Base-by-base conservation (phyloP, 2,797 vertebrate genomes). In the Natrix natrix region DNA sequence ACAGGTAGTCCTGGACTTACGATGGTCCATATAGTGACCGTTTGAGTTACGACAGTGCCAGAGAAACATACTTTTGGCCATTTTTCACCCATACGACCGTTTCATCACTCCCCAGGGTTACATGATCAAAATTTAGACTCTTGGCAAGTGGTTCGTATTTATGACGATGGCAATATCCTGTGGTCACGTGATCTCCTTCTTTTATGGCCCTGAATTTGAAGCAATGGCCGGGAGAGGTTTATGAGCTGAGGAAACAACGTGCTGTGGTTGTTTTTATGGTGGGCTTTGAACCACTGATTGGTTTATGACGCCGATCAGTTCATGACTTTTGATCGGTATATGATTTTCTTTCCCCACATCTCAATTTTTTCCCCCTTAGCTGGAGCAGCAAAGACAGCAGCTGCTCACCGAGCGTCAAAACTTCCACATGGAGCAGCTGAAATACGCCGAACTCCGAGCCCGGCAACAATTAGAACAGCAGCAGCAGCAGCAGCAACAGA, bases 401-500 rank as follows among this genome's bases (percentile, higher is more conserved):
- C 96, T 99, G 95, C 98, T 99, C 94, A 99, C 99, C 0, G 99
- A 99, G 95, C 98, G 99, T 3, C 99, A 99, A 97, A 99, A 99
- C 1, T 99, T 99, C 97, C 99, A 99, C 98, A 99, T 99, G 99
- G 99, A 99, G 96, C 99, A 99, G 98, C 98, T 99, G n/a, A 99
- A 99, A 43, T 99, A 99, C 0, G 99, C 99, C 0, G 99, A 99
- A 95, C 96, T 99, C 87, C 98, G 99, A 94, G 99, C 99, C 5
- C 97, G 99, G 3, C 99, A 99, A 97, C 99, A 99, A 97, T 98
- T 99, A 98, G 99, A 99, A 95, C 99, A 99, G 96, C 98, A 98
- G 94, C 97, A 88, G 97, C 98, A 93, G 97, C 98, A 99, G 95
- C 99, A 99, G 96, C 98, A 93, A 97, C 98, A 98, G 28, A 97